Base-by-base conservation (phyloP, 2,888 invertebrate species). In the Aphelenchoides bicaudatus region DNA sequence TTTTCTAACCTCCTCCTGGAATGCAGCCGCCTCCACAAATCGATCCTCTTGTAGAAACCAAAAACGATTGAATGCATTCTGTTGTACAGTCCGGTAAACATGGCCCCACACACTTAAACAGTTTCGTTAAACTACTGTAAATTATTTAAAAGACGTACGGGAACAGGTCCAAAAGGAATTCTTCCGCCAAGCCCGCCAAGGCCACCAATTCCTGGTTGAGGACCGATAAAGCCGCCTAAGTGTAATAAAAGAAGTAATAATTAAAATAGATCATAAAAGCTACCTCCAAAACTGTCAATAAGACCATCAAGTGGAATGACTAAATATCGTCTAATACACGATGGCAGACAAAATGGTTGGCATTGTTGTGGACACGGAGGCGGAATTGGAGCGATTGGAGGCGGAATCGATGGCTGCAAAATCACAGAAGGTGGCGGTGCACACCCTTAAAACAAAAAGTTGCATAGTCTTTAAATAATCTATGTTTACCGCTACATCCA, bases 311-410 rank as follows among this genome's bases (percentile, higher is more conserved):
- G 43, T 1, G 52, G 52, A n/a, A 51, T 51, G 21, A 51, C 38
- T 19, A 51, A 10, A 3, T 38, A 51, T 10, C 53, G 8, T 10
- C 53, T n/a, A n/a, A 53, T 48, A 56, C 70, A 70, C 13, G 64
- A 61, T n/a, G 67, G 68, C 50, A 66, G 58, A 50, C 70, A 70
- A 27, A 66, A 61, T 1, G 70, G 70, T 65, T 66, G 67, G 61
- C 70, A 57, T 39, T 57, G 57, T 8, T 27, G 43, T 16, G 39
- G 39, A 6, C 19, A 6, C 39, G 39, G 31, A 4, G n/a, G 8
- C 6, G 10, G 10, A 1, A 39, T 39, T n/a, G 16, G 52, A 19
- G 49, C 29, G 28, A 38, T 10, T 25, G 43, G 43, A 19, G 16
- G 16, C 10, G 23, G 10, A 1, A 51, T 1, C 25, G 52, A 39